Evolutionary conservation across 2,888 invertebrate genomes (phyloP), one percentile per base, ranked within the genome.

Genomic region (Orchesellides sinensis): DNA sequence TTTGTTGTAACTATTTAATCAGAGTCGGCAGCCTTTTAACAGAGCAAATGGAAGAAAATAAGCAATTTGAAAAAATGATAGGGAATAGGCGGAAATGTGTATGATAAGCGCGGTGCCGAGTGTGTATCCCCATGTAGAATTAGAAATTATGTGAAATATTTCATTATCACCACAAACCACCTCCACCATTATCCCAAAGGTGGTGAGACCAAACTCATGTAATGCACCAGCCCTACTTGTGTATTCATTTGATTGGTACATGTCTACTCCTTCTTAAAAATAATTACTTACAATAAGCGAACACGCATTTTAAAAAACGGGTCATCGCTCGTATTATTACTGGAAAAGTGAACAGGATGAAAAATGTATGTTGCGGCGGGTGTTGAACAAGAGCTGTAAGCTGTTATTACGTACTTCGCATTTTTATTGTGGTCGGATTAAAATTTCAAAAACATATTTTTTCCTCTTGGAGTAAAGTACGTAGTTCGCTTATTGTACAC

Each of bases 351-450:
- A 14, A n/a, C 10, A 8, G n/a, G n/a, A 40, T 40, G 4, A 40
- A 40, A 40, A 14, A 40, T n/a, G n/a, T n/a, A n/a, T n/a, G n/a
- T n/a, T n/a, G n/a, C n/a, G n/a, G n/a, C n/a, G n/a, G n/a, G n/a
- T n/a, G n/a, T n/a, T n/a, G n/a, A n/a, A n/a, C n/a, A n/a, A n/a
- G n/a, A n/a, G n/a, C n/a, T n/a, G n/a, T n/a, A n/a, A n/a, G n/a
- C n/a, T n/a, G n/a, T 40, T n/a, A 40, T 40, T 10, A n/a, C 4
- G n/a, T 40, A n/a, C 40, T 40, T 8, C 49, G 27, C 19, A 32
- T 35, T 21, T 25, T 54, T 54, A 78, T 69, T 74, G 78, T 45
- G 78, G 78, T 69, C 23, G 79, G 79, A 79, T 79, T 79, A 79
- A 78, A 79, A 54, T 72, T 79, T 79, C 59, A 78, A 63, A 70